phyloP scores from a whole-genome alignment of 2,797 vertebrate species.

The Buceros bicornis region DNA sequence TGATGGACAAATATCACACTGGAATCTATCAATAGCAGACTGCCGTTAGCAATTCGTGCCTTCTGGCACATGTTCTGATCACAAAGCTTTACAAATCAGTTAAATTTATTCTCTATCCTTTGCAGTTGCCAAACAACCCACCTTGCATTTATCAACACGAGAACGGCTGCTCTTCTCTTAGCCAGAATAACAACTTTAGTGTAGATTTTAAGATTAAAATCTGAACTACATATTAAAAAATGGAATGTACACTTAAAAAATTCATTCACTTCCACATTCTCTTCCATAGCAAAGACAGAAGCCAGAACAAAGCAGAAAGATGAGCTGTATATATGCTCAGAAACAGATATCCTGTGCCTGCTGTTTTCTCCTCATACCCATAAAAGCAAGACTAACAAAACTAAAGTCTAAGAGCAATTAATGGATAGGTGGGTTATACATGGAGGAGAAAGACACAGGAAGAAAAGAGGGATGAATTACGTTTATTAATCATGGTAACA shows the following conservation, averaged over 20 bases:
- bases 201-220: not conserved
- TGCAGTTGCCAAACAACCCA: not conserved
- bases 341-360: not conserved
- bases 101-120: constrained; percentile 6
- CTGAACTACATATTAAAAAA: not conserved
- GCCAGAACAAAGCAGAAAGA: not conserved
- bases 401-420: not conserved
- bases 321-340: not conserved
- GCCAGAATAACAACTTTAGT: not conserved
- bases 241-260: not conserved
- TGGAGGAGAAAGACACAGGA: not conserved
- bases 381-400: not conserved
- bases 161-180: not conserved
- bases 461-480: not conserved
- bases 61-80: not conserved
- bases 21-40: constrained; percentile 24
- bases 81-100: constrained; percentile 34
- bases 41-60: not conserved
- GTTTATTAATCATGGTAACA: not conserved
- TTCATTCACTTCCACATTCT: not conserved
- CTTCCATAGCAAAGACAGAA: not conserved
- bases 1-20: constrained; percentile 47
- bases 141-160: not conserved
- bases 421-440: not conserved
- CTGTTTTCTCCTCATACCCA: not conserved